Conservation (phyloP, 2,888 invertebrate species). For the Lycia hirtaria region DNA sequence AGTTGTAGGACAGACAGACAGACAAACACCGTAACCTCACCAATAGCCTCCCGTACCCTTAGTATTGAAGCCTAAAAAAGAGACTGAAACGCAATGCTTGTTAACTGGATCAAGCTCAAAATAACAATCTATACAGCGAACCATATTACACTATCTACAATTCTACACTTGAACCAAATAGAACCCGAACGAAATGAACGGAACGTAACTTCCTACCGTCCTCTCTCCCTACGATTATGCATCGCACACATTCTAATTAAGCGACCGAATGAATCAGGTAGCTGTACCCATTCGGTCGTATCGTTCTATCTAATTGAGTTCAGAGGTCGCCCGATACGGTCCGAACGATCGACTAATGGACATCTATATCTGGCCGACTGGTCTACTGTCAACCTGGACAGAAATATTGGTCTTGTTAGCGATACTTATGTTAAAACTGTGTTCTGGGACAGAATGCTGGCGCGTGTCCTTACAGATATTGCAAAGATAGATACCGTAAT, state of each 20-base stretch:
- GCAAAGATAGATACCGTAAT: background rate
- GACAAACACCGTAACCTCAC: too few relatives aligned
- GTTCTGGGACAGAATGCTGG: background rate
- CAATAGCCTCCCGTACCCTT: too few relatives aligned
- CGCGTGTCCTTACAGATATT: background rate
- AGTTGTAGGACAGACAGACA: too few relatives aligned
- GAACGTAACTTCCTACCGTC: slow-evolving; percentile 14
- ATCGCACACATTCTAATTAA: slow-evolving; percentile 43
- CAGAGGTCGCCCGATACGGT: slow-evolving; percentile 48
- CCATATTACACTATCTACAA: background rate
- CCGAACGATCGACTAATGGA: slow-evolving; percentile 32
- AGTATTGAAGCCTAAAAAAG: too few relatives aligned
- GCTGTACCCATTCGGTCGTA: slow-evolving; percentile 44
- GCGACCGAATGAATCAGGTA: slow-evolving; percentile 47
- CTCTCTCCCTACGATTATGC: slow-evolving; percentile 29
- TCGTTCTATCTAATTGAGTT: slow-evolving; percentile 53
- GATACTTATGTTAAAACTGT: slow-evolving; percentile 29
- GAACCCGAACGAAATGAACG: slow-evolving; percentile 3
- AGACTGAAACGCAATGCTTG: too few relatives aligned
- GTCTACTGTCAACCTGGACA: slow-evolving; percentile 20
- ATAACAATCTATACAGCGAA: background rate
- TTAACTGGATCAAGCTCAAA: too few relatives aligned
- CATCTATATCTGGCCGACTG: slow-evolving; percentile 23
- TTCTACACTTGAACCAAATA: background rate
- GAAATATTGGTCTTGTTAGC: slow-evolving; percentile 49